Evolutionary conservation across 2,113 vertebrate genomes (phyloP).

Genomic region (Excalfactoria chinensis): DNA sequence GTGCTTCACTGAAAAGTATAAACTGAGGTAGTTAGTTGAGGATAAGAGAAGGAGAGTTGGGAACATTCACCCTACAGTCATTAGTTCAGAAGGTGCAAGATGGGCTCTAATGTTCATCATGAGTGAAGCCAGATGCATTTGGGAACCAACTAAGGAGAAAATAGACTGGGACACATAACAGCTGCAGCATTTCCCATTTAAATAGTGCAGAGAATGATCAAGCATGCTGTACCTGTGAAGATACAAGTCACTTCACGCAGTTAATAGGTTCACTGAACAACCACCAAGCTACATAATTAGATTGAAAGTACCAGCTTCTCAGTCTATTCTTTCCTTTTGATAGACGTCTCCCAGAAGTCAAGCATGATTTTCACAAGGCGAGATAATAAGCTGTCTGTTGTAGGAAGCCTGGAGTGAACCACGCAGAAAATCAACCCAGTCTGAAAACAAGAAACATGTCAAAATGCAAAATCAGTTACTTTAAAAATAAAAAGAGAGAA

Average conservation of each 20-base stretch:
- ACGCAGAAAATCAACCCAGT: background rate
- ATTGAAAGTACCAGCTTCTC: background rate
- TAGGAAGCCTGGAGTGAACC: constrained; percentile 12
- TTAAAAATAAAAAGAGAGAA: background rate
- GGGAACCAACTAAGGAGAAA: background rate
- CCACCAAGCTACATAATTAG: background rate
- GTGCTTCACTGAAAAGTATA: background rate
- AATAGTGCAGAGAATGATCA: background rate
- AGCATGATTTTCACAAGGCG: background rate
- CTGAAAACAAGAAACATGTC: constrained; percentile 28
- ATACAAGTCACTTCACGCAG: background rate
- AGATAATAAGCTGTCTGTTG: constrained; percentile 5
- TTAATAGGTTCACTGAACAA: background rate
- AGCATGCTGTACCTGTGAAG: background rate
- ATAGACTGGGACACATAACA: background rate
- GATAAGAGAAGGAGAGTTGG: background rate
- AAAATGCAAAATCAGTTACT: background rate
- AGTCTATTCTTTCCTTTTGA: background rate
- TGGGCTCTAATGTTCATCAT: background rate
- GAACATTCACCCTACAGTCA: background rate
- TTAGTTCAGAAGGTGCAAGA: background rate
- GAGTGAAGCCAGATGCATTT: background rate
- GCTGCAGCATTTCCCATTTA: background rate
- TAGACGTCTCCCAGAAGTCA: background rate
- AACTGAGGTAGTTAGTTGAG: background rate